Conservation (phyloP, 2,797 vertebrate species). For the Melanotaenia trifasciata region DNA sequence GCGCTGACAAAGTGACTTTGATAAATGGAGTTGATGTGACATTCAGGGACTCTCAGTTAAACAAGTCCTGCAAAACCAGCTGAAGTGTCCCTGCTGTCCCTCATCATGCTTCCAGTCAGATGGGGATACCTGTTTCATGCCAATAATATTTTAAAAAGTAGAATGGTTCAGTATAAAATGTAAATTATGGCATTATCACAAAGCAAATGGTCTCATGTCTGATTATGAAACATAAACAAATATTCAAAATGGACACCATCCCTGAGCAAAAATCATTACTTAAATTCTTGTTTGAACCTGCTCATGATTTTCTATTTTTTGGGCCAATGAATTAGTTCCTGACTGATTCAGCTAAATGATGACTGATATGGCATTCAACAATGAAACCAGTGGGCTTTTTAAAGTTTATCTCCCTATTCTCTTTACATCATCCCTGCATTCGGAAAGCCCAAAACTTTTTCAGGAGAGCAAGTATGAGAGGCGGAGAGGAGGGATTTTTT, state of each 20-base stretch:
- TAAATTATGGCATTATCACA: neutral
- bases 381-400: neutral
- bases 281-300: constrained; percentile 19
- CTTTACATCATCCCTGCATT: neutral
- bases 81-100: constrained; percentile 15
- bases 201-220: neutral
- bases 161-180: neutral
- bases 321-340: constrained; percentile 28
- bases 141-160: neutral
- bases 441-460: neutral
- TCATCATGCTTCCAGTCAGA: neutral
- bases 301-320: constrained; percentile 7
- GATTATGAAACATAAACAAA: neutral
- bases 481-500: neutral
- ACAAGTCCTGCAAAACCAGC: constrained; percentile 46
- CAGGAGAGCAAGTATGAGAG: neutral
- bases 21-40: constrained; percentile 66
- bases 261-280: constrained; percentile 15
- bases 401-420: neutral
- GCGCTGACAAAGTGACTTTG: constrained; percentile 61
- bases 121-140: neutral
- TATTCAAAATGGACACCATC: neutral
- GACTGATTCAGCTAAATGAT: constrained; percentile 15
- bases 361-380: constrained; percentile 4
- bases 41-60: constrained; percentile 64